Percentiles rank a stretch among this genome's conserved stretches.
Evolutionary conservation across 2,888 invertebrate genomes (phyloP).

Genomic region (Caradrina clavipalpis): DNA sequence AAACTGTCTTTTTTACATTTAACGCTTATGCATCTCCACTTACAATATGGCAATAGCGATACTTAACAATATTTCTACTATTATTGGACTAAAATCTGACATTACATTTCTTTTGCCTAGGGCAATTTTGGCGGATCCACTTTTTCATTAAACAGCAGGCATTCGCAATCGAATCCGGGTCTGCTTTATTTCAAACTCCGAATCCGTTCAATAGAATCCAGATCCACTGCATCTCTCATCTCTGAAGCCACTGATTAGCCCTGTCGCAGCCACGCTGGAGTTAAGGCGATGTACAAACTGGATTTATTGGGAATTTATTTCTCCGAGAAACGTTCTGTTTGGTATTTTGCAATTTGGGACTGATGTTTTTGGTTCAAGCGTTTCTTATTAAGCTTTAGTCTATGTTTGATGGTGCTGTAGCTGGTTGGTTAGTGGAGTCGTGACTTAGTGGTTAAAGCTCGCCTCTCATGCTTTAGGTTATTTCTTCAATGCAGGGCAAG

Average conservation of each 20-base stretch:
- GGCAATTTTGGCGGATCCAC: too few relatives aligned
- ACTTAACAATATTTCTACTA: too few relatives aligned
- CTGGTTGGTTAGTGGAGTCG: too few relatives aligned
- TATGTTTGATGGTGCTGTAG: too few relatives aligned
- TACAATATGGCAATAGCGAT: too few relatives aligned
- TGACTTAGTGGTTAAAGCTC: too few relatives aligned
- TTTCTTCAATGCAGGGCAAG: too few relatives aligned
- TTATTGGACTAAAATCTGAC: too few relatives aligned
- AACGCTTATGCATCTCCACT: too few relatives aligned
- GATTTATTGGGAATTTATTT: conserved; percentile 19
- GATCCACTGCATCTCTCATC: conserved; percentile 63
- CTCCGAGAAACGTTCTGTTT: neutral
- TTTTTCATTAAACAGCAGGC: conserved; percentile 46
- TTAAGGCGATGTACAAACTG: conserved; percentile 50
- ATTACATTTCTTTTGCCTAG: too few relatives aligned
- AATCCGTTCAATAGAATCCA: conserved; percentile 49
- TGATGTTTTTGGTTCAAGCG: neutral
- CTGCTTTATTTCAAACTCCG: conserved; percentile 53
- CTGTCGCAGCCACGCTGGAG: conserved; percentile 60
- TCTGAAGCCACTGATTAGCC: conserved; percentile 61
- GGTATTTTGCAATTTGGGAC: neutral
- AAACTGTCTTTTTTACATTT: too few relatives aligned
- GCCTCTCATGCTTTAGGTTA: too few relatives aligned
- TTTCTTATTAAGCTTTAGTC: neutral
- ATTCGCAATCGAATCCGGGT: conserved; percentile 30